Evolutionary conservation across 1,140 invertebrate species (phyloP).

Genomic region (Pygmarrhopalites habei): DNA sequence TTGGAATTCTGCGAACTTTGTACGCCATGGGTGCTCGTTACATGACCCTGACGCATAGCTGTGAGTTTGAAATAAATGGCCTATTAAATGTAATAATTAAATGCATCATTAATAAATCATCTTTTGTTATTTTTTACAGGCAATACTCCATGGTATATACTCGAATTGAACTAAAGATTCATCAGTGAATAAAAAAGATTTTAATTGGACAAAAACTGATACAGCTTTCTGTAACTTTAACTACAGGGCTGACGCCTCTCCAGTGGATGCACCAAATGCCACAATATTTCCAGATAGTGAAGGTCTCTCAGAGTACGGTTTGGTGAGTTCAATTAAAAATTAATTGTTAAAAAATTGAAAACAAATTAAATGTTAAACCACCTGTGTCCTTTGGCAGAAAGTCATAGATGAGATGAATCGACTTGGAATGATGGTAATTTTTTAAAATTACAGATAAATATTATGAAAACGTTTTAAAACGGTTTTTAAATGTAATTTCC

Average conservation of each 20-base stretch:
- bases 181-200: not conserved
- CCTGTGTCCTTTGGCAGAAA: slow-evolving; percentile 1
- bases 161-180: not conserved
- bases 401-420: slow-evolving; percentile 46
- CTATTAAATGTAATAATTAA: too few species aligned
- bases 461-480: too few species aligned
- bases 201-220: not conserved
- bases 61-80: too few species aligned
- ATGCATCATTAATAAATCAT: too few species aligned
- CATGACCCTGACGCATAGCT: slow-evolving; percentile 77
- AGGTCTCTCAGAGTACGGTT: slow-evolving; percentile 30
- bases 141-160: slow-evolving; percentile 69
- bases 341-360: not conserved
- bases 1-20: slow-evolving; percentile 70
- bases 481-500: too few species aligned
- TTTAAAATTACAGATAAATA: too few species aligned
- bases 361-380: not conserved
- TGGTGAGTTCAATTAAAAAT: slow-evolving; percentile 11
- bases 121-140: too few species aligned
- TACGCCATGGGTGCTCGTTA: slow-evolving; percentile 76
- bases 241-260: slow-evolving; percentile 27
- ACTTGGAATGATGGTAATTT: slow-evolving; percentile 58
- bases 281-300: slow-evolving; percentile 12
- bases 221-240: not conserved
- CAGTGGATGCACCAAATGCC: slow-evolving; percentile 10